Evolutionary conservation across 92 coral and sea anemone species (phyloP).

Genomic region (Chrysogorgia sp.): DNA sequence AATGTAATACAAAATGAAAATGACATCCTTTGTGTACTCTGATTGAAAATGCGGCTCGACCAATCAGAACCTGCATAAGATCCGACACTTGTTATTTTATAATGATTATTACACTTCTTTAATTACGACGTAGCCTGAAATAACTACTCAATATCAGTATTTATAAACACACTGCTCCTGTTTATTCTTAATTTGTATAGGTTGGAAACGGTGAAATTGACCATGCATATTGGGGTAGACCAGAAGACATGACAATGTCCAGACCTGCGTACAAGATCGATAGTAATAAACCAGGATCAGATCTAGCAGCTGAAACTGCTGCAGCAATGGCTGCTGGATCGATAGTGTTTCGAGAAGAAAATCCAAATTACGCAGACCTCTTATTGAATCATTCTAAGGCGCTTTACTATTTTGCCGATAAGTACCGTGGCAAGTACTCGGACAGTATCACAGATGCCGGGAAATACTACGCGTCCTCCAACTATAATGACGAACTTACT

Average conservation of each 20-base stretch:
- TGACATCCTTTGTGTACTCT: not conserved
- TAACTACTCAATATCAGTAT: too few species aligned
- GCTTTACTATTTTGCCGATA: constrained; percentile 78
- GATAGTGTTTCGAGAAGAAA: constrained; percentile 65
- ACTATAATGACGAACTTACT: constrained; percentile 76
- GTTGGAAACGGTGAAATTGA: constrained; percentile 79
- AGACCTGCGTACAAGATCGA: constrained; percentile 85
- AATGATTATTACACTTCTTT: too few species aligned
- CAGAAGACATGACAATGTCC: constrained; percentile 88
- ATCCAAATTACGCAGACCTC: constrained; percentile 57
- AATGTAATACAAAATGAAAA: too few species aligned
- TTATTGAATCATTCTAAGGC: constrained; percentile 72
- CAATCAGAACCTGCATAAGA: too few species aligned
- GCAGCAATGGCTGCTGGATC: constrained; percentile 92
- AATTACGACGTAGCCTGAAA: too few species aligned
- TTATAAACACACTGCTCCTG: too few species aligned
- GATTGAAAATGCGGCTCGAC: not conserved
- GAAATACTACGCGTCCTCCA: constrained; percentile 60
- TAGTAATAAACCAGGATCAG: constrained; percentile 76
- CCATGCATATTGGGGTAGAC: constrained; percentile 87
- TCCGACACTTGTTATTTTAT: too few species aligned
- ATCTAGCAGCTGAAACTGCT: constrained; percentile 86
- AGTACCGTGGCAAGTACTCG: constrained; percentile 73
- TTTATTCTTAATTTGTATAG: constrained; percentile 26
- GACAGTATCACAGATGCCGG: constrained; percentile 73